Percentiles rank a stretch among this genome's conserved stretches.
phyloP scores from a whole-genome alignment of 2,797 vertebrate genomes.

The Sphaeramia orbicularis region DNA sequence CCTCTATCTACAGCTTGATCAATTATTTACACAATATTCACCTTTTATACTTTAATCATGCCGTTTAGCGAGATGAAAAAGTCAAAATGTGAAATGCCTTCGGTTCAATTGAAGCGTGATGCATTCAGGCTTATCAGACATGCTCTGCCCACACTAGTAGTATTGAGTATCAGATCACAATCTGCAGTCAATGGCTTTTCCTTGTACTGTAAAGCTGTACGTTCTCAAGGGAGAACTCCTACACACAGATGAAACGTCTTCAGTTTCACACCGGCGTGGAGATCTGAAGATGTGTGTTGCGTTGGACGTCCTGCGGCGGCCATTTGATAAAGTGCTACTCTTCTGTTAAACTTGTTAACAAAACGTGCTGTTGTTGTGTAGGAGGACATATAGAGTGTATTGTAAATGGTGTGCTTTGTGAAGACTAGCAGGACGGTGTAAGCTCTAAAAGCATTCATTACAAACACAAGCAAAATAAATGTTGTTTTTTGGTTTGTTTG shows the following conservation, averaged over 20 bases:
- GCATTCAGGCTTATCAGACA: slow-evolving; percentile 60
- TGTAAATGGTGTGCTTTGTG: slow-evolving; percentile 41
- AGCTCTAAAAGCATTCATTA: slow-evolving; percentile 15
- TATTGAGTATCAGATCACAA: slow-evolving; percentile 57
- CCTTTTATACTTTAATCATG: slow-evolving; percentile 41
- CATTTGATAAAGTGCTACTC: slow-evolving; percentile 58
- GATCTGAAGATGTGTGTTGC: slow-evolving; percentile 40
- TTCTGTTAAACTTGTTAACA: slow-evolving; percentile 58
- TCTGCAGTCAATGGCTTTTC: slow-evolving; percentile 56
- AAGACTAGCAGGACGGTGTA: slow-evolving; percentile 16
- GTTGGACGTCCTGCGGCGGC: slow-evolving; percentile 46
- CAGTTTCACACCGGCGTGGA: slow-evolving; percentile 25
- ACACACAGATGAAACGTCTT: slow-evolving; percentile 41
- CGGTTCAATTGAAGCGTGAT: slow-evolving; percentile 54
- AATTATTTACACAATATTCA: slow-evolving; percentile 70
- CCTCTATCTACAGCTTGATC: slow-evolving; percentile 55
- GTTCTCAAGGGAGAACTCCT: slow-evolving; percentile 64
- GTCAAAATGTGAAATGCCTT: slow-evolving; percentile 49
- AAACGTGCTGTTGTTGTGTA: slow-evolving; percentile 51
- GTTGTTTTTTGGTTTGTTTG: too few species aligned
- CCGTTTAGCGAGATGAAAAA: slow-evolving; percentile 43
- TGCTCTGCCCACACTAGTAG: slow-evolving; percentile 66
- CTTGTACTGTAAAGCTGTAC: slow-evolving; percentile 16
- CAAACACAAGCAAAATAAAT: neutral
- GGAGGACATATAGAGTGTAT: slow-evolving; percentile 54